Base-by-base conservation (phyloP, 35 echinoderm and acorn worm genomes). In the Eucidaris tribuloides region DNA sequence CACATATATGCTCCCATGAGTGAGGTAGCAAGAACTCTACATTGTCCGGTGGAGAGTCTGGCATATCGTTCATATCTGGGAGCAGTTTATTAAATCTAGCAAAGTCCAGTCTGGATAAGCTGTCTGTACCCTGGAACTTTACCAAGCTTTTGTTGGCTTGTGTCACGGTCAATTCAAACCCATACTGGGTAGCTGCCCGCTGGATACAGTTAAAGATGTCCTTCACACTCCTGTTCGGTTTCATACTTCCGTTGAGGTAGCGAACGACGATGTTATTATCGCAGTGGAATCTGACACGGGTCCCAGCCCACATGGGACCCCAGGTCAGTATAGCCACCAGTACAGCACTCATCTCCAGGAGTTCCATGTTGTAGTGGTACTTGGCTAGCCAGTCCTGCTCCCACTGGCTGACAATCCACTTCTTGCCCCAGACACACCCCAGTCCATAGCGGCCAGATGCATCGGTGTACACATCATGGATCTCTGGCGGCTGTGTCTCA, bases 381-480 rank as follows among this genome's bases (percentile, higher is more conserved):
- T 84, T 25, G 59, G 68, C 19, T 5, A 71, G 39, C 60, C 82
- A 84, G 7, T 71, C 42, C 7, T 46, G 17, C 19, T 46, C 34
- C 82, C 82, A 84, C 13, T 42, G 43, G 44, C 82, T 65, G 2
- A 29, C 43, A 22, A 37, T 48, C 82, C 82, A 84, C 38, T 71
- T 71, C 18, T 84, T 84, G 28, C 56, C 82, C 82, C 60, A 84
- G 7, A 84, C 63, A 50, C 82, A 84, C 1, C 82, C 82, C 27
- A 84, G 43, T 24, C 82, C 82, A 65, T 71, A 71, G 17, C 40
- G 59, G 15, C 38, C 36, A 1, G 56, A 49, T 1, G 82, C 82
- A 84, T 84, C 82, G 13, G 82, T 46, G 43, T 84, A 71, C 7
- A 84, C 41, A 65, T 45, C 40, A 30, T 70, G 20, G 19, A 32